Evolutionary conservation across 2,888 invertebrate genomes (phyloP), one percentile per base, ranked within the genome.

Genomic region (Melipona bicolor): DNA sequence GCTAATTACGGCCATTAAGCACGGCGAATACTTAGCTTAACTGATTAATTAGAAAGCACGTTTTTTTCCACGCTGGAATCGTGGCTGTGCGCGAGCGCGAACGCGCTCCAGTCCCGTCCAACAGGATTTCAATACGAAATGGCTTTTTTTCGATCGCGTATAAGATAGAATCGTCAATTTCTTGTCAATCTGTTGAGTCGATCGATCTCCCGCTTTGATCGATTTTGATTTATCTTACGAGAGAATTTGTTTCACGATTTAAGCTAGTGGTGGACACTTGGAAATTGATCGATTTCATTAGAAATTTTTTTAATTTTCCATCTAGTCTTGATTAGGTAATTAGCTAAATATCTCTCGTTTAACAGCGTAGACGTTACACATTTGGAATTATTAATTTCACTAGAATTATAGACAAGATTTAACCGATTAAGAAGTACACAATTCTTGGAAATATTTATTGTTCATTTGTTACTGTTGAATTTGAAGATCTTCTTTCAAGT

Each of bases 41-140:
- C 88, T 80, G 88, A 88, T 88, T 87, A 86, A 88, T 88, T 88
- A 81, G 88, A 88, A 88, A 87, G 88, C 79, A 83, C 78, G 69
- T 77, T 71, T 67, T 77, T 61, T 70, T 49, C 65, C 54, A 17
- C 64, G 49, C 19, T 27, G n/a, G 27, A 52, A 27, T 49, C 21
- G 1, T n/a, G 21, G 11, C 36, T 11, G 19, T 56, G 13, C 36
- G 32, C 64, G 61, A 21, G 27, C 21, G 21, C 11, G 13, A 24
- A 13, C 49, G 11, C 24, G 49, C 32, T 21, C 68, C 21, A 49
- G 78, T 77, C 79, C 52, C 52, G 70, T 62, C 36, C 17, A 74
- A 75, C 75, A 62, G 64, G 86, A 79, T 77, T 73, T 36, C 50
- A 19, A 24, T n/a, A 21, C 21, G 49, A 70, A 50, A 62, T 68